Conservation (phyloP, 1,140 invertebrate genomes). For the Calycopis cecrops region DNA sequence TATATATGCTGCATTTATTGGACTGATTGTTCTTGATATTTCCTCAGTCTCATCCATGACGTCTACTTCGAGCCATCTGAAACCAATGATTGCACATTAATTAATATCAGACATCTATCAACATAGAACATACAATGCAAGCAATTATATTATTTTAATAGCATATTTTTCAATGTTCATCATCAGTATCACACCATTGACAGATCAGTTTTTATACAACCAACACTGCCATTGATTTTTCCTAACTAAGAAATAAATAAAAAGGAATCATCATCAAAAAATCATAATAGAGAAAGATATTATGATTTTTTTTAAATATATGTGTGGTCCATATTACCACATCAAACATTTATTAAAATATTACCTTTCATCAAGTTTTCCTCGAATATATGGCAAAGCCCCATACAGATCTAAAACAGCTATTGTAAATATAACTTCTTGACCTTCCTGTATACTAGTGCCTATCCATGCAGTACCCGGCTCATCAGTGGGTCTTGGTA, state of each 20-base stretch:
- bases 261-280: no score
- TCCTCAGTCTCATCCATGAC: slow-evolving; percentile 35
- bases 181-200: no score
- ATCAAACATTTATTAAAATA: no score
- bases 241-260: no score
- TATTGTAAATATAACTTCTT: slow-evolving; percentile 77
- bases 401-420: slow-evolving; percentile 74
- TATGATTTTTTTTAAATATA: no score
- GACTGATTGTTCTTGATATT: slow-evolving; percentile 28
- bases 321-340: no score
- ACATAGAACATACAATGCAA: neutral
- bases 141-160: neutral
- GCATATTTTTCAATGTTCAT: neutral
- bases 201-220: no score
- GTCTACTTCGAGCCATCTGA: slow-evolving; percentile 44
- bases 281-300: slow-evolving; percentile 11
- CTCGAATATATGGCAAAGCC: slow-evolving; percentile 77
- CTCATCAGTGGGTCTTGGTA: slow-evolving; percentile 74
- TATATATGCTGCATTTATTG: slow-evolving; percentile 47
- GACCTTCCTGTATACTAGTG: slow-evolving; percentile 70
- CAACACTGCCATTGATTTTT: no score
- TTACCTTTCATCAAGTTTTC: slow-evolving; percentile 72
- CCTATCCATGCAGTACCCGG: slow-evolving; percentile 76
- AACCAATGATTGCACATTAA: slow-evolving; percentile 16
- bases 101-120: neutral